Percentiles rank a stretch among this genome's conserved stretches.
phyloP scores from a whole-genome alignment of 2,113 vertebrate genomes.

The Rissa tridactyla region DNA sequence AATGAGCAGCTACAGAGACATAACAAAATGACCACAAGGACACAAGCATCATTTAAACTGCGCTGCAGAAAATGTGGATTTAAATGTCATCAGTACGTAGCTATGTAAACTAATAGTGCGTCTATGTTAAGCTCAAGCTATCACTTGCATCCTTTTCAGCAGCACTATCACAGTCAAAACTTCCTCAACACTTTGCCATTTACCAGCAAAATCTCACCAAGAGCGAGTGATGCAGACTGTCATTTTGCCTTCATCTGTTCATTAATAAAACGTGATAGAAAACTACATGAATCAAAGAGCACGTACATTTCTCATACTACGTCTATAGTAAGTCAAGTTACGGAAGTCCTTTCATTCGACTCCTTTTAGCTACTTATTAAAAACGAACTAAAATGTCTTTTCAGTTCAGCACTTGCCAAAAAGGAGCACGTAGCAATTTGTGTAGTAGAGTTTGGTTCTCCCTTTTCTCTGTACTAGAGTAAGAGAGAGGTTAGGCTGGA shows the following conservation, averaged over 20 bases:
- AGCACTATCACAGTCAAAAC: neutral
- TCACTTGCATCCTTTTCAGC: neutral
- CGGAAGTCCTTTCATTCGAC: neutral
- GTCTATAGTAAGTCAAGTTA: neutral
- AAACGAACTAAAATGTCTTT: neutral
- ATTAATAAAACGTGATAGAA: neutral
- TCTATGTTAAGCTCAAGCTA: neutral
- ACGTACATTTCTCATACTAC: neutral
- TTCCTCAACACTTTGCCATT: neutral
- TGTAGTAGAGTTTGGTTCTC: neutral
- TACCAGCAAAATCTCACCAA: neutral
- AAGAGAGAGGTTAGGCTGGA: neutral
- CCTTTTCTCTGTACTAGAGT: neutral
- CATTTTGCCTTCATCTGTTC: neutral
- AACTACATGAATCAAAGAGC: neutral
- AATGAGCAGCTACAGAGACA: constrained; percentile 3
- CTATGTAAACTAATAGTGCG: neutral
- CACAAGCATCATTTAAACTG: neutral
- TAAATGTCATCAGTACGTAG: neutral
- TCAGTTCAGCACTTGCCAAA: neutral
- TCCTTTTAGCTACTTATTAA: neutral
- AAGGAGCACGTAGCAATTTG: neutral
- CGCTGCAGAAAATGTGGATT: constrained; percentile 7
- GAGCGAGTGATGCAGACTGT: neutral
- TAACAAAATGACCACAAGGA: constrained; percentile 10